phyloP scores from a whole-genome alignment of 2,113 vertebrate species.

The Passer montanus region DNA sequence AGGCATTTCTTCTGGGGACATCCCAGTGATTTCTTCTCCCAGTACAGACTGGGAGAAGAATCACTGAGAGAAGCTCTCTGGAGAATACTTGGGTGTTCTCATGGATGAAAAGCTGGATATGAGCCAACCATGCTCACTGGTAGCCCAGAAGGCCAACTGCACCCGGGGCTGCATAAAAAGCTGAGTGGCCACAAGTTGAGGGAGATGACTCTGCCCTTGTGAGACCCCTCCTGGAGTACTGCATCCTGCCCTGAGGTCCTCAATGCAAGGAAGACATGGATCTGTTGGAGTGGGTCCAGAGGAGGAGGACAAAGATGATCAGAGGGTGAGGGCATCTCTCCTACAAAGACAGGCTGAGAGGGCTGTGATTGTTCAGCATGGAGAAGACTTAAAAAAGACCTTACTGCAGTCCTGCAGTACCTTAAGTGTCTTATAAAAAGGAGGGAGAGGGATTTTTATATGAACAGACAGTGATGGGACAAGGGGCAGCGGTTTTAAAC shows the following conservation, averaged over 20 bases:
- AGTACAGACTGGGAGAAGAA: neutral
- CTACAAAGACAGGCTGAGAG: neutral
- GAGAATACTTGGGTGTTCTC: neutral
- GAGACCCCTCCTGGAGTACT: neutral
- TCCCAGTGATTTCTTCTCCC: too few species aligned
- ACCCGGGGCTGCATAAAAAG: neutral
- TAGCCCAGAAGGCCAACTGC: neutral
- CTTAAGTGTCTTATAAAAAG: neutral
- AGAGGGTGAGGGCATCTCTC: neutral
- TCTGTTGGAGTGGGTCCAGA: neutral
- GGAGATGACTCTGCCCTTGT: neutral
- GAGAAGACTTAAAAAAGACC: neutral
- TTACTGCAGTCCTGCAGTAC: neutral
- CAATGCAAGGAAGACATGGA: neutral
- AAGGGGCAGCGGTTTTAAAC: neutral
- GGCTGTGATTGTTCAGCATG: neutral
- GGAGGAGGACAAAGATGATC: neutral
- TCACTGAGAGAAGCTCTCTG: neutral
- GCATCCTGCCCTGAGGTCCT: neutral
- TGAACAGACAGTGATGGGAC: fast-evolving
- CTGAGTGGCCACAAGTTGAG: neutral
- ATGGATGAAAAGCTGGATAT: neutral
- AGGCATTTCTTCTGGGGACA: neutral
- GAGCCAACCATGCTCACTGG: neutral
- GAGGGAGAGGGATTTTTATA: neutral